A percentile compares a stretch with the other conserved stretches of the same genome.
These are phyloP conservation scores for Diorhabda elongata DNA, from an alignment of 1,140 invertebrate species.

Conservation along the genomic window DNA sequence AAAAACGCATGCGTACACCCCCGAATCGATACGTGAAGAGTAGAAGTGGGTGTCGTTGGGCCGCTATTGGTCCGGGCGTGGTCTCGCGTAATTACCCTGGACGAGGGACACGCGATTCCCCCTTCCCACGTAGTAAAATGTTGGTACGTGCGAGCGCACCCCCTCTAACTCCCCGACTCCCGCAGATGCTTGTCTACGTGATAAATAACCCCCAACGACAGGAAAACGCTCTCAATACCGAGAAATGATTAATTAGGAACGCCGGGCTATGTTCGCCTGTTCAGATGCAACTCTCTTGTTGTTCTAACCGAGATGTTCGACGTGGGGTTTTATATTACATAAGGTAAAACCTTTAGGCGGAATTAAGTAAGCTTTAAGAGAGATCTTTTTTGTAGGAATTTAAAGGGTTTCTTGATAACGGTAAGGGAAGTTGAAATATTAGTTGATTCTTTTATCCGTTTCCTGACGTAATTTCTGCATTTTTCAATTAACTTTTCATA, in stretches of 20 bases:
- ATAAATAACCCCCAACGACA: constrained; percentile 38
- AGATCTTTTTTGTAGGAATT: too few species aligned
- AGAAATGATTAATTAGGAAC: constrained; percentile 46
- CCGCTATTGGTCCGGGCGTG: constrained; percentile 40
- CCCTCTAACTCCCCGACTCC: constrained; percentile 15
- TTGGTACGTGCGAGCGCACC: constrained; percentile 15
- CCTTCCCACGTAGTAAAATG: constrained; percentile 18
- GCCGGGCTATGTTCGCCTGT: neutral
- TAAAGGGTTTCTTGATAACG: too few species aligned
- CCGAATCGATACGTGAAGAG: neutral
- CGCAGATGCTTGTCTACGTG: constrained; percentile 22
- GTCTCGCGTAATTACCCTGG: constrained; percentile 45
- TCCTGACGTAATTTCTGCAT: too few species aligned
- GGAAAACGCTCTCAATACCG: constrained; percentile 46
- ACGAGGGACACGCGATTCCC: constrained; percentile 30
- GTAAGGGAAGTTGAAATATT: too few species aligned
- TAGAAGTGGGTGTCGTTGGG: neutral
- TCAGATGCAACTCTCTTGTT: constrained; percentile 14
- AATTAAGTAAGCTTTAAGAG: neutral
- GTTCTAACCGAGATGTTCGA: constrained; percentile 12
- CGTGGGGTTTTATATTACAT: neutral
- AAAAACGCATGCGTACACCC: neutral
- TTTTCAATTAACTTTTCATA: too few species aligned
- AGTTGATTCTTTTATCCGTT: too few species aligned
- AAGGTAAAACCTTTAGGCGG: neutral